Conservation (phyloP, 2,888 invertebrate species). For the Teinopalpus imperialis region DNA sequence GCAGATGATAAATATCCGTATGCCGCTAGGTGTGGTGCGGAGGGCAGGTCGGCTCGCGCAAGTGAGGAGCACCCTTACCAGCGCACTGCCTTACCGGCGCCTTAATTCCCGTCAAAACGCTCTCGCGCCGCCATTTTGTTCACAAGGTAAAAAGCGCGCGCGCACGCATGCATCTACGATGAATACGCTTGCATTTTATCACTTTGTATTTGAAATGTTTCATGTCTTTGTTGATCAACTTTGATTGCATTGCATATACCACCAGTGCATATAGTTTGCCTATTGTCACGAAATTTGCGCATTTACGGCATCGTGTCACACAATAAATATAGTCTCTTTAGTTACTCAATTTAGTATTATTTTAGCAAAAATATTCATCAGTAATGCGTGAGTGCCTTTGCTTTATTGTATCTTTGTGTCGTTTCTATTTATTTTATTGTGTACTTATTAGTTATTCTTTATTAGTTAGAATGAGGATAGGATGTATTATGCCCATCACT, state of each 20-base stretch:
- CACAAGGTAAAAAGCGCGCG: conserved; percentile 79
- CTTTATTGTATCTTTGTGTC: conserved; percentile 77
- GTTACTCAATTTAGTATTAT: conserved; percentile 25
- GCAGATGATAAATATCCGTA: conserved; percentile 70
- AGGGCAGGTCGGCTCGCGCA: conserved; percentile 92
- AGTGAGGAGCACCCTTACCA: conserved; percentile 98
- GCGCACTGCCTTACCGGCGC: conserved; percentile 91
- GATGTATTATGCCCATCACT: conserved; percentile 62
- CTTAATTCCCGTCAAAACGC: conserved; percentile 79
- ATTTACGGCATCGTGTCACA: conserved; percentile 25
- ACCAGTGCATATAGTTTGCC: background rate
- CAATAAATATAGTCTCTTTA: background rate
- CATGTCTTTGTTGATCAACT: background rate
- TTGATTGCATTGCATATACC: background rate
- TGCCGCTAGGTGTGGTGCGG: conserved; percentile 92
- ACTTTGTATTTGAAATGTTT: conserved; percentile 14
- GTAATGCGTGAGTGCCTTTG: conserved; percentile 67
- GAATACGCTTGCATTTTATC: conserved; percentile 52
- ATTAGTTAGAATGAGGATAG: conserved; percentile 58
- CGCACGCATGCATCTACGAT: conserved; percentile 59
- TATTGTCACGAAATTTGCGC: conserved; percentile 28
- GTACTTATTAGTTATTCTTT: conserved; percentile 77
- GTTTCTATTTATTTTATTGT: conserved; percentile 66
- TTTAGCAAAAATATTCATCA: conserved; percentile 56
- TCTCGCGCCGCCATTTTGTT: conserved; percentile 80